Evolutionary conservation across 2,888 invertebrate genomes (phyloP), one percentile per base, ranked within the genome.

Genomic region (Cloeon dipterum): DNA sequence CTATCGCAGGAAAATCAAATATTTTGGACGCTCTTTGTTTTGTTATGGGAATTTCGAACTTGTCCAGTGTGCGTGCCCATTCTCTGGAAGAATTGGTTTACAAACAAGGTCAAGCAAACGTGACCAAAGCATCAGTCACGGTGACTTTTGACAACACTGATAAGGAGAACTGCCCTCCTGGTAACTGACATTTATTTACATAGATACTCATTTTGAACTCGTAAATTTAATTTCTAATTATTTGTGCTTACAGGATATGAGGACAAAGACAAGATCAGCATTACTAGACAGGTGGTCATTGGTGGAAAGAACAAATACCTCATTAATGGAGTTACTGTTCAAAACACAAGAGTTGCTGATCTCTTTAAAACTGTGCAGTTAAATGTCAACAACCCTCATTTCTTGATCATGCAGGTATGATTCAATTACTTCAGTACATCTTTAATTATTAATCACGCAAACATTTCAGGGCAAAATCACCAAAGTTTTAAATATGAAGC

Each of bases 321-420:
- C 46, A 83, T 98, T 42, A 96, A 98, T 53, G 94, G 94, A 3
- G 71, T 74, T 39, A 76, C 75, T 49, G 91, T 88, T 0, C 79
- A 77, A 44, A 88, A 88, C 58, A 86, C 82, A 51, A 65, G 82
- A 46, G 83, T 96, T 2, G 74, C 76, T 26, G 98, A 98, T 57
- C 62, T 99, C 52, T 98, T 98, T 58, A 85, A 89, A 48, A 89
- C 93, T 0, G 79, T 98, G 5, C 93, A 94, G 53, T 63, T 98
- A 26, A 99, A 99, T 52, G 89, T 99, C 2, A 98, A 98, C 61
- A 98, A 98, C 61, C 98, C 98, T 0, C 94, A 98, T 56, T 98
- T 96, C 59, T 69, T 98, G 23, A 98, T 99, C 50, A 96, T 98
- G 96, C 98, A 98, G n/a, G n/a, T n/a, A n/a, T n/a, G n/a, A n/a